Base-by-base conservation (phyloP, 2,888 invertebrate genomes). In the Synergus umbraculus region DNA sequence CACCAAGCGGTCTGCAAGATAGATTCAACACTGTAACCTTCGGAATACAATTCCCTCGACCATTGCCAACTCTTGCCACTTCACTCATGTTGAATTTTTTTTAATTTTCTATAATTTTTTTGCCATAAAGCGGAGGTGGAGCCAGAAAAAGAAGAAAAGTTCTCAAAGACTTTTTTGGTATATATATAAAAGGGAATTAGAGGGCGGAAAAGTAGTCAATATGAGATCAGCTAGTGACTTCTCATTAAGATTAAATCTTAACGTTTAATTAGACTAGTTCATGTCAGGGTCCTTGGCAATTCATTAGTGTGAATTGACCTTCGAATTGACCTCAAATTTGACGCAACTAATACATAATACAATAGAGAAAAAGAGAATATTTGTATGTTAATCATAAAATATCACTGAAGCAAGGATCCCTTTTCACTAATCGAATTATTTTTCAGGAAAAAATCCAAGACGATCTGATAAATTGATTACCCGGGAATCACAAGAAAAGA, bases 1-100 rank as follows among this genome's bases (percentile, higher is more conserved):
- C 73, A 73, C 73, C 73, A 73, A 73, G 54, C 54, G 4, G 73
- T 73, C 73, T 73, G 54, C 54, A 37, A 73, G 29, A 3, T 22
- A 49, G 22, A 60, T 37, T 37, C 5, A 37, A 37, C 37, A 37
- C 37, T 37, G 37, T 37, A 37, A 18, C 44, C 67, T 67, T 67
- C 67, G 18, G 67, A 46, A 46, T 67, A 67, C 49, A 46, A 69
- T 49, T 69, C 29, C n/a, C 15, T 49, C 69, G 4, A 37, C 15
- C 29, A 69, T 46, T 29, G 49, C 49, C 49, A 69, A 69, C 49
- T 69, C 49, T 49, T 49, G 7, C 15, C 15, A 49, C 29, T 69
- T 46, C 12, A 1, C 8, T n/a, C n/a, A 46, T 9, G 15, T 49
- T 49, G 22, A 8, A 49, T 69, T 49, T 69, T 49, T 37, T 9